Percentiles rank a stretch among this genome's conserved stretches.
These are phyloP conservation scores for Mobula hypostoma DNA, from an alignment of 2,113 vertebrate species.

Conservation along the genomic window DNA sequence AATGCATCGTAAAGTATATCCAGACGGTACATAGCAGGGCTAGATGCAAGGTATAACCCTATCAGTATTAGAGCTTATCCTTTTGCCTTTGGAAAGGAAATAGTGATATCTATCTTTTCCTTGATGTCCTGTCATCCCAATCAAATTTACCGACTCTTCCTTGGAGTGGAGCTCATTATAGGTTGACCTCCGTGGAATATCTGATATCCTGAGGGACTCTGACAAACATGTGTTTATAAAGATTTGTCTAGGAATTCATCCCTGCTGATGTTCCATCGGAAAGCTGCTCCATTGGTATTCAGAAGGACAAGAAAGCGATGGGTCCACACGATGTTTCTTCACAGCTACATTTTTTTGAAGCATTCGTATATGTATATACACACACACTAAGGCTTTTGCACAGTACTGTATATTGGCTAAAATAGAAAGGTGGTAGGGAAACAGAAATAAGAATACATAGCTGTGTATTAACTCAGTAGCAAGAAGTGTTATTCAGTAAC, in stretches of 20 bases:
- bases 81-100: neutral
- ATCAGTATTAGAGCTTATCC: neutral
- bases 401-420: too few relatives aligned
- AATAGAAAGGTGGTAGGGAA: too few relatives aligned
- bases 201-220: neutral
- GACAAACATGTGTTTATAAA: neutral
- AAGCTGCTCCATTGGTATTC: neutral
- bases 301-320: neutral
- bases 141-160: neutral
- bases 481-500: too few relatives aligned
- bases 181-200: too few relatives aligned
- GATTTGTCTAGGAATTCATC: too few relatives aligned
- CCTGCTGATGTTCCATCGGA: neutral
- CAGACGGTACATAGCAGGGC: neutral
- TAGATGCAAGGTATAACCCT: neutral
- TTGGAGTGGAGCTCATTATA: neutral
- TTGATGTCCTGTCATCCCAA: neutral
- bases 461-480: too few relatives aligned
- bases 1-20: neutral
- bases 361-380: neutral
- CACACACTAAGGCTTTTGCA: too few relatives aligned
- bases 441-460: too few relatives aligned
- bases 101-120: neutral
- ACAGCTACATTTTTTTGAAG: neutral
- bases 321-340: neutral